Conservation (phyloP, 2,113 vertebrate genomes). For the Rhynchopsitta pachyrhyncha region DNA sequence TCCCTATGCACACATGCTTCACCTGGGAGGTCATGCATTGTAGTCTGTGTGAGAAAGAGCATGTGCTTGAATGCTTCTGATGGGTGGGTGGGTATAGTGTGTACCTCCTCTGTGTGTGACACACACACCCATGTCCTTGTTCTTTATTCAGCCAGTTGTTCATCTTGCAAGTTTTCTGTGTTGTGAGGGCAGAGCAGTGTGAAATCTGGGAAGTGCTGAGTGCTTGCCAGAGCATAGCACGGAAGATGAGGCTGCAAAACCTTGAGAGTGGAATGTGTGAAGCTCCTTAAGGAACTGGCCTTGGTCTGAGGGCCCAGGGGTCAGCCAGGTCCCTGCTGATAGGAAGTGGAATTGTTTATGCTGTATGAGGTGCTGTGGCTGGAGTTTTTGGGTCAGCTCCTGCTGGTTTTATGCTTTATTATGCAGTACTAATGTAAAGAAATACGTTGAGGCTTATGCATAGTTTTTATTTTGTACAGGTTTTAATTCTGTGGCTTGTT, state of each 20-base stretch:
- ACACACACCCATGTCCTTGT: background rate
- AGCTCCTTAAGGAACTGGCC: background rate
- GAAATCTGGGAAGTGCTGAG: background rate
- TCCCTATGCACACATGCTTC: background rate
- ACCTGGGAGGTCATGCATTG: background rate
- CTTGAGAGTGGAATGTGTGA: background rate
- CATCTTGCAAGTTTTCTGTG: background rate
- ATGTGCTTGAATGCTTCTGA: background rate
- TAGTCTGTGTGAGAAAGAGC: background rate
- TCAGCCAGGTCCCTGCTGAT: background rate
- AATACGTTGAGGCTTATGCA: constrained; percentile 38
- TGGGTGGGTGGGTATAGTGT: background rate
- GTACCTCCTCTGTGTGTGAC: background rate
- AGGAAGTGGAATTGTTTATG: background rate
- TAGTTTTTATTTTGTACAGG: constrained; percentile 70
- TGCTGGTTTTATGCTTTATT: constrained; percentile 57
- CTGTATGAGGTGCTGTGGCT: constrained; percentile 11
- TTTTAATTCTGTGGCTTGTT: constrained; percentile 65
- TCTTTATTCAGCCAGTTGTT: background rate
- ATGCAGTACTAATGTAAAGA: constrained; percentile 62
- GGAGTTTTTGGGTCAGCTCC: constrained; percentile 6
- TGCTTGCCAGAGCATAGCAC: background rate
- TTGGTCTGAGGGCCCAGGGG: background rate
- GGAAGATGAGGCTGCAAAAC: background rate
- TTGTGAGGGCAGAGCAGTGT: background rate